phyloP scores from a whole-genome alignment of 2,888 invertebrate species.

The Volucella inanis region DNA sequence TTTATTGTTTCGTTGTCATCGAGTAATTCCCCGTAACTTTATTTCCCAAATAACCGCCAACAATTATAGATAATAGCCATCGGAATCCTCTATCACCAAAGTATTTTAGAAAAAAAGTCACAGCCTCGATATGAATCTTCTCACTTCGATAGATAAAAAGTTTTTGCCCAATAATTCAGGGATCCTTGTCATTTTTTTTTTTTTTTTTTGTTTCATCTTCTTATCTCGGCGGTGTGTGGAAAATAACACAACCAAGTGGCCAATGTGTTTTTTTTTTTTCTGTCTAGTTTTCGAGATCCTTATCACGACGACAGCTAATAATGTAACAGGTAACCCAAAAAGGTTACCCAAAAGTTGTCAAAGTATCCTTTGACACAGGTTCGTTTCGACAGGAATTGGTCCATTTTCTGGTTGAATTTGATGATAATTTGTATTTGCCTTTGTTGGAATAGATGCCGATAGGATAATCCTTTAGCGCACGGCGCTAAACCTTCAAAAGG shows the following conservation, averaged over 20 bases:
- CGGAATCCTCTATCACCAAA: background rate
- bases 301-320: slow-evolving; percentile 59
- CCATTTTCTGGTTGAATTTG: slow-evolving; percentile 58
- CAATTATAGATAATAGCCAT: slow-evolving; percentile 50
- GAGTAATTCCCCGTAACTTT: slow-evolving; percentile 43
- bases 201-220: background rate
- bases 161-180: slow-evolving; percentile 13
- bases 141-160: slow-evolving; percentile 58
- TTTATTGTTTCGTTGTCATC: slow-evolving; percentile 67
- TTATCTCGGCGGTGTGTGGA: slow-evolving; percentile 67
- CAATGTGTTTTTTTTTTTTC: background rate
- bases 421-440: slow-evolving; percentile 49
- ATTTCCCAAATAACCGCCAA: slow-evolving; percentile 48
- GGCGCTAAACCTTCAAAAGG: slow-evolving; percentile 73
- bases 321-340: slow-evolving; percentile 61
- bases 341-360: slow-evolving; percentile 60
- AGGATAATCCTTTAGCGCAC: slow-evolving; percentile 73
- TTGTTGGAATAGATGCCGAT: slow-evolving; percentile 41
- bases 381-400: slow-evolving; percentile 42
- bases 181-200: slow-evolving; percentile 31
- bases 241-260: slow-evolving; percentile 55
- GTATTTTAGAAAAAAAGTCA: slow-evolving; percentile 27
- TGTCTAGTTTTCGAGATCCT: slow-evolving; percentile 35
- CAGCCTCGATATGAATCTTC: slow-evolving; percentile 67
- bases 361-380: slow-evolving; percentile 70